These are phyloP conservation scores for Platyrinchus mystaceus DNA, from an alignment of 2,797 vertebrate species.

Conservation along the genomic window DNA sequence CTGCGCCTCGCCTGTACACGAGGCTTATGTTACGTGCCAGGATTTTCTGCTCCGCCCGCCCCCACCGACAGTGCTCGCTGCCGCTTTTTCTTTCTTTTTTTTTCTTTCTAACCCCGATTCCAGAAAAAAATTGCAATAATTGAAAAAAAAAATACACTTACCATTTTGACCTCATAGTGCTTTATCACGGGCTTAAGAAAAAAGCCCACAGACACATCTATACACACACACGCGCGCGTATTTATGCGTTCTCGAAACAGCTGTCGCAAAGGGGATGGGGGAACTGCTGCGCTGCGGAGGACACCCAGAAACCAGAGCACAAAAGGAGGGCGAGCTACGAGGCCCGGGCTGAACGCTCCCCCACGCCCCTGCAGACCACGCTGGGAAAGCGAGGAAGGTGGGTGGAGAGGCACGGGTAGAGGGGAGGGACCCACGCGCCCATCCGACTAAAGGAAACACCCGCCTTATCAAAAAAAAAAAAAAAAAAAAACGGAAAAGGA, in stretches of 20 bases:
- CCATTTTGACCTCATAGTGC: conserved; percentile 72
- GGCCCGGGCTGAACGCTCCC: neutral
- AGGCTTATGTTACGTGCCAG: too few relatives aligned
- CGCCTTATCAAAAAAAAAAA: neutral
- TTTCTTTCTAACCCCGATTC: neutral
- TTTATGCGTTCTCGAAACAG: conserved; percentile 57
- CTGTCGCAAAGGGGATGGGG: neutral
- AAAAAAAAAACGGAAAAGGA: too few relatives aligned
- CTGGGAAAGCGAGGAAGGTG: neutral
- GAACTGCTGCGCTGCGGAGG: conserved; percentile 1
- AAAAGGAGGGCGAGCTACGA: conserved; percentile 22
- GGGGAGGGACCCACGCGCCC: conserved; percentile 10
- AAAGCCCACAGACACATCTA: neutral
- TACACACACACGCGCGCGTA: neutral
- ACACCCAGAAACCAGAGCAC: conserved; percentile 27
- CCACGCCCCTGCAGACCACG: neutral
- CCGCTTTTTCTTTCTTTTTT: too few relatives aligned
- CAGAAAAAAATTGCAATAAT: neutral
- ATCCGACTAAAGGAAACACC: neutral
- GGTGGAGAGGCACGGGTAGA: neutral
- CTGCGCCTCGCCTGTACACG: neutral
- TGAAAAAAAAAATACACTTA: conserved; percentile 65
- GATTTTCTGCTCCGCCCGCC: neutral
- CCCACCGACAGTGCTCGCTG: too few relatives aligned
- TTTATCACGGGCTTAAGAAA: conserved; percentile 54